A percentile compares a stretch with the other conserved stretches of the same genome.
Conservation (phyloP, 1,140 invertebrate genomes). For the Hestina assimilis region DNA sequence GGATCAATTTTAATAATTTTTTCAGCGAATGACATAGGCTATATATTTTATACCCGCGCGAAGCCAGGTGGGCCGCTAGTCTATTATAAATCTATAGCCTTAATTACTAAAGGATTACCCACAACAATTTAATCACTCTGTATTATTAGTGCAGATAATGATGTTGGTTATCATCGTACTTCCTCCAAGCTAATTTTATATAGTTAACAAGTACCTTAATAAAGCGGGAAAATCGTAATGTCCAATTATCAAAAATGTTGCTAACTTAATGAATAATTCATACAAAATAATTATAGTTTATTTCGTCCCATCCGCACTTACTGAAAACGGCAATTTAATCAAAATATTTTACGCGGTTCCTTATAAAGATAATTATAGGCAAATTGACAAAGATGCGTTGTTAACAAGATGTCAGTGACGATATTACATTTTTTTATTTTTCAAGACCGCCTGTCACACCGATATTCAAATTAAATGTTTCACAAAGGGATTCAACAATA, state of each 20-base stretch:
- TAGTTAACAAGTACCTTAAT: neutral
- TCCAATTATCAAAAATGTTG: constrained; percentile 23
- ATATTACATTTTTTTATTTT: constrained; percentile 27
- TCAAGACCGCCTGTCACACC: constrained; percentile 37
- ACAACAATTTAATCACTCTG: too few species aligned
- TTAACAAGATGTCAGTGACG: constrained; percentile 47
- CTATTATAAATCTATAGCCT: too few species aligned
- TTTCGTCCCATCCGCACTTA: neutral
- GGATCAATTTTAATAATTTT: too few species aligned
- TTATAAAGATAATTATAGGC: constrained; percentile 59
- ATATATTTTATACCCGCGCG: too few species aligned
- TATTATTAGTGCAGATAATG: too few species aligned
- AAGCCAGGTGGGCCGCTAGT: too few species aligned
- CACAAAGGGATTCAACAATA: neutral
- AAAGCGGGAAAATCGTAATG: neutral
- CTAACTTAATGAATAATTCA: constrained; percentile 37
- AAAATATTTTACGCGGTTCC: constrained; percentile 41
- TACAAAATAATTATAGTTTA: constrained; percentile 22
- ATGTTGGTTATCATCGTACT: too few species aligned
- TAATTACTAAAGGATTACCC: too few species aligned
- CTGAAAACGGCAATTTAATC: constrained; percentile 40
- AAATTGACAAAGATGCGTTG: constrained; percentile 52
- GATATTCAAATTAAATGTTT: constrained; percentile 21
- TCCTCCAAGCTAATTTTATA: too few species aligned
- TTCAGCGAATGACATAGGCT: too few species aligned